Percentiles rank a stretch among this genome's conserved stretches.
Evolutionary conservation across 2,113 vertebrate species (phyloP).

Genomic region (Conger conger): DNA sequence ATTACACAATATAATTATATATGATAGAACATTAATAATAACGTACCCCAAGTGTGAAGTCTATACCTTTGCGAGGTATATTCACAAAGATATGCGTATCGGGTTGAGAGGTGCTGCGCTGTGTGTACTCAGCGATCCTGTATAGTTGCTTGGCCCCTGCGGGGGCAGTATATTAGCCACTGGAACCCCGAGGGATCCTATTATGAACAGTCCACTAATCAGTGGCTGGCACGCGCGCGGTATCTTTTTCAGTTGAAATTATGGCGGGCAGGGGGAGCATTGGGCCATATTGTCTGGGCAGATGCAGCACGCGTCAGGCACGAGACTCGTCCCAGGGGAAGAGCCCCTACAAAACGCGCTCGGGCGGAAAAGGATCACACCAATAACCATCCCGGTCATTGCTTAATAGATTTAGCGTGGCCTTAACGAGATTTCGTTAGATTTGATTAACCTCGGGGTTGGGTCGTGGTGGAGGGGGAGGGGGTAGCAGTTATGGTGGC

Average conservation of each 20-base stretch:
- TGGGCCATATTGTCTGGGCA: conserved; percentile 56
- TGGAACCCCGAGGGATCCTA: not conserved
- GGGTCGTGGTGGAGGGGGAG: not conserved
- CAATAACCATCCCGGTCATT: conserved; percentile 1
- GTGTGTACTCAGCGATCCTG: not conserved
- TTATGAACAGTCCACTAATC: not conserved
- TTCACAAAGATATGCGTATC: not conserved
- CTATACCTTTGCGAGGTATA: not conserved
- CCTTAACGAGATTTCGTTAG: conserved; percentile 15
- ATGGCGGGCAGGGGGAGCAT: no score
- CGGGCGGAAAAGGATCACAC: conserved; percentile 35
- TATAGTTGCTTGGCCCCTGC: not conserved
- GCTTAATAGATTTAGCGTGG: conserved; percentile 14
- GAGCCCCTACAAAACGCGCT: not conserved
- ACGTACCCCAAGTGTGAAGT: not conserved
- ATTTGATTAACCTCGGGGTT: not conserved
- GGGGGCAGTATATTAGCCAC: not conserved
- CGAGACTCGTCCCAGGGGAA: conserved; percentile 45
- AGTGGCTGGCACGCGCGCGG: conserved; percentile 34
- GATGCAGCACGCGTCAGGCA: conserved; percentile 67
- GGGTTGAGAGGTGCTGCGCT: not conserved
- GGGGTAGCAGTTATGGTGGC: not conserved
- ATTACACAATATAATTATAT: not conserved
- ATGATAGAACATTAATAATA: not conserved
- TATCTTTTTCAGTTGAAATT: conserved; percentile 59